A percentile compares a stretch with the other conserved stretches of the same genome.
Evolutionary conservation across 2,888 invertebrate species (phyloP).

Genomic region (Noctua comes): DNA sequence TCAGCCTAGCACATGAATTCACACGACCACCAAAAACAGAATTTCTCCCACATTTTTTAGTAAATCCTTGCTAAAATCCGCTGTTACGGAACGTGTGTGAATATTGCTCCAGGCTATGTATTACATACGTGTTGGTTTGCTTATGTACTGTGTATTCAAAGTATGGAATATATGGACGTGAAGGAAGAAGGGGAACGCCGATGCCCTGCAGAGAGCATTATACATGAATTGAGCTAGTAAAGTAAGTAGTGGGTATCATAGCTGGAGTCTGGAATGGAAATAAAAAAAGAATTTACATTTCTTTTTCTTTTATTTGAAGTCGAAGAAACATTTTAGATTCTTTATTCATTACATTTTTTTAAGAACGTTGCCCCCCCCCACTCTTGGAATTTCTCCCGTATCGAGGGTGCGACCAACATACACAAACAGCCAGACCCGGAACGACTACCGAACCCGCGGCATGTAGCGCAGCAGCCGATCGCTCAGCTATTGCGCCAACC

Average conservation of each 20-base stretch:
- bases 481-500: no score
- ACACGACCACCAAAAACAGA: background rate
- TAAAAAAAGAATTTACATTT: no score
- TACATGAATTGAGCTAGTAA: no score
- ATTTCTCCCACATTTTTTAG: constrained; percentile 2
- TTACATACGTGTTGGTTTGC: constrained; percentile 12
- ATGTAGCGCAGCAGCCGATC: no score
- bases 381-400: no score
- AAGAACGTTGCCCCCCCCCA: no score
- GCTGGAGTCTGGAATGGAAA: no score
- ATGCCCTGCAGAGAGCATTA: background rate
- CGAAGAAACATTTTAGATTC: background rate
- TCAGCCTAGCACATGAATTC: background rate
- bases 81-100: constrained; percentile 1
- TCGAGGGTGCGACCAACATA: no score
- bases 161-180: constrained; percentile 7
- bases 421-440: no score
- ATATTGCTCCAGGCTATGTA: constrained; percentile 6
- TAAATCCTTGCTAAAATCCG: constrained; percentile 1
- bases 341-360: background rate
- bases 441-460: no score
- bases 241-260: no score
- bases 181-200: background rate
- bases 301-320: no score
- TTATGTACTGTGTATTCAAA: constrained; percentile 14